Base-by-base conservation (phyloP, 2,888 invertebrate genomes). In the Mactromeris polynyma region DNA sequence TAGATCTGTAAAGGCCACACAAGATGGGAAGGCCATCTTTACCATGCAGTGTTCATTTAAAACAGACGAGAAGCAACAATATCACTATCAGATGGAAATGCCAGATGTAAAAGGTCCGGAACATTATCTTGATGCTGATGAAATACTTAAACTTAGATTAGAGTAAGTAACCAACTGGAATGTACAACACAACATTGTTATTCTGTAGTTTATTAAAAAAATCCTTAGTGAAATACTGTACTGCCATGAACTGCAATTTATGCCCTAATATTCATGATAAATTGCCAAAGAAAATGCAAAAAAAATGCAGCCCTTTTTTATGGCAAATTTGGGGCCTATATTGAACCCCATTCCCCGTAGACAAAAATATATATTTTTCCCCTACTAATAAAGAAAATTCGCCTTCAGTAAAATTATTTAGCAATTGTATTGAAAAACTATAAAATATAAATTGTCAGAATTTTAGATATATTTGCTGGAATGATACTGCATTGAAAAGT, bases 1-100 rank as follows among this genome's bases (percentile, higher is more conserved):
- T 78, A 95, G 97, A 6, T 93, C 95, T 38, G 96, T 97, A 51
- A 96, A 97, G 89, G 97, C 97, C 0, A 94, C 96, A 14, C 97
- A 97, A 91, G 95, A 96, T 78, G 97, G 96, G 2, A 91, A 95
- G 36, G 94, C 96, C 26, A 96, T 97, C 38, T 96, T 97, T 92
- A 96, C 96, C 3, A 95, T 96, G 95, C 95, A 96, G 90, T 92
- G 94, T 17, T 96, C 96, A 19, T 96, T 95, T 91, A 96, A 96
- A 83, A 90, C 90, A 51, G 94, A 93, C n/a, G 96, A 96, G 87
- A 84, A 81, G 17, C 95, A 95, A 79, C 94, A 95, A 3, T 95
- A 96, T 58, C 89, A 93, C 4, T 96, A 96, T 89, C 97, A 97
- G 94, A 93, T 92, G 81, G 93, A 93, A n/a, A 97, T 97, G 97